These are phyloP conservation scores for Drosophila demipolita DNA, from an alignment of 2,888 invertebrate genomes.

Conservation along the genomic window DNA sequence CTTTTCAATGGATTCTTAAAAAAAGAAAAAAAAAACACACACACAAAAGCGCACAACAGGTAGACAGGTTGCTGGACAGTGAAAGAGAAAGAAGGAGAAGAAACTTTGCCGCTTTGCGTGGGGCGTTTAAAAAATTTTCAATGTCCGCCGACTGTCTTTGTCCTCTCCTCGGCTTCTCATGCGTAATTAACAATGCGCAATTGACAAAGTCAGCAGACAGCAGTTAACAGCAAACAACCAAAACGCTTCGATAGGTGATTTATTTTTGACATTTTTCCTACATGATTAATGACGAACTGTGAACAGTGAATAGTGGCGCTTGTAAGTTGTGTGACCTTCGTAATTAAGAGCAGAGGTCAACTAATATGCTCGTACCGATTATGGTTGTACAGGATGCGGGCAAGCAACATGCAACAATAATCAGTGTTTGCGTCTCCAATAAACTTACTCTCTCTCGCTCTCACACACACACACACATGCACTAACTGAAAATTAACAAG, in stretches of 20 bases:
- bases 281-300: constrained; percentile 46
- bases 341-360: background rate
- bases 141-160: constrained; percentile 19
- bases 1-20: constrained; percentile 74
- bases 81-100: constrained; percentile 1
- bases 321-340: background rate
- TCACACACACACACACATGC: background rate
- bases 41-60: constrained; percentile 15
- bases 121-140: constrained; percentile 62
- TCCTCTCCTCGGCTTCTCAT: constrained; percentile 4
- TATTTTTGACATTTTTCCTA: constrained; percentile 6
- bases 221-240: background rate
- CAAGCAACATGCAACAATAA: background rate
- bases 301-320: background rate
- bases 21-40: constrained; percentile 9
- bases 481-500: background rate
- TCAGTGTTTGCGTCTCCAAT: background rate
- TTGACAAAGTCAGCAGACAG: constrained; percentile 22
- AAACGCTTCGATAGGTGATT: constrained; percentile 7
- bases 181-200: constrained; percentile 49
- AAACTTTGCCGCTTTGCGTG: constrained; percentile 8
- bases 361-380: background rate
- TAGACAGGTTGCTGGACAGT: constrained; percentile 14
- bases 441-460: background rate
- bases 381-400: background rate